Conservation (phyloP, 2,113 vertebrate genomes). For the Corvus cornix region DNA sequence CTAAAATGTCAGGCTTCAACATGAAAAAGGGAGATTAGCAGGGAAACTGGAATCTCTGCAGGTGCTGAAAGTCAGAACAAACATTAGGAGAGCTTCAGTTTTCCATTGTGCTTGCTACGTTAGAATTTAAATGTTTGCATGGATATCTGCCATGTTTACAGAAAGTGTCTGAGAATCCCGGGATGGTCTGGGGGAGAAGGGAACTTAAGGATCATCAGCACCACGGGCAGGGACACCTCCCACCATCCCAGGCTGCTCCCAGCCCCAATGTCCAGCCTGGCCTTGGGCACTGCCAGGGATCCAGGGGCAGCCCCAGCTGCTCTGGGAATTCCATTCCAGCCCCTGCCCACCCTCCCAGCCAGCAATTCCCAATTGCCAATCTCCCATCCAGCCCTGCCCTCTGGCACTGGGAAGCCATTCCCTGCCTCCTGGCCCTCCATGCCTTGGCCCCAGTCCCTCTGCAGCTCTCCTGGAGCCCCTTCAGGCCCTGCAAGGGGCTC, state of each 20-base stretch:
- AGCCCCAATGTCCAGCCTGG: background rate
- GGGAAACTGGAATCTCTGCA: background rate
- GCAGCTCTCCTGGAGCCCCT: background rate
- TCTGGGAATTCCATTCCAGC: background rate
- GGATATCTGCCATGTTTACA: background rate
- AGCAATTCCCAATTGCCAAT: background rate
- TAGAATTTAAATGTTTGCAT: background rate
- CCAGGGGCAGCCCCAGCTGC: background rate
- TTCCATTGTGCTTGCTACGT: accelerated
- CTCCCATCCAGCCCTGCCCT: background rate
- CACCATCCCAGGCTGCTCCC: accelerated
- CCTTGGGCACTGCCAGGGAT: background rate
- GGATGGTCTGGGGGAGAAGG: background rate
- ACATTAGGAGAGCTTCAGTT: background rate
- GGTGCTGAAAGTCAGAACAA: background rate
- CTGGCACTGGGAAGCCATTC: background rate
- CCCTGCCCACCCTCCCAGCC: background rate
- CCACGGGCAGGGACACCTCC: background rate
- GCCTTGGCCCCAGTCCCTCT: background rate
- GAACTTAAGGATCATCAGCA: accelerated
- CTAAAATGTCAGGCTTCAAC: background rate
- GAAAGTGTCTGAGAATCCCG: background rate
- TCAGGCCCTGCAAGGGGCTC: accelerated
- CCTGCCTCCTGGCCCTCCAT: background rate
- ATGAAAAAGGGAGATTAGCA: background rate